Conservation (phyloP, 2,113 vertebrate genomes). For the Procavia capensis region DNA sequence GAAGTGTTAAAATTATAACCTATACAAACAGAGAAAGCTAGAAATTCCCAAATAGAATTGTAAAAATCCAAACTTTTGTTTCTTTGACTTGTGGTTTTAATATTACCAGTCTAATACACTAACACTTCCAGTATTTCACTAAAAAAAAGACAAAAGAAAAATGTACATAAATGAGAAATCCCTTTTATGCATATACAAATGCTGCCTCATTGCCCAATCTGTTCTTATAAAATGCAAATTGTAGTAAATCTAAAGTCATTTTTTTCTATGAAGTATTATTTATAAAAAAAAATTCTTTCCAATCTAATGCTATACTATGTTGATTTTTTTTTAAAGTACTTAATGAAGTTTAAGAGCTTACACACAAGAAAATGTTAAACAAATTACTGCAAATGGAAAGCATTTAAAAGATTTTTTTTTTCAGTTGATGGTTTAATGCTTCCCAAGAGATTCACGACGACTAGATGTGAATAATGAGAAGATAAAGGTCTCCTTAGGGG, state of each 20-base stretch:
- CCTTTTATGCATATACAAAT: background rate
- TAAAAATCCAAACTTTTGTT: slow-evolving; percentile 61
- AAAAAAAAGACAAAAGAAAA: slow-evolving; percentile 46
- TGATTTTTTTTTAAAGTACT: slow-evolving; percentile 8
- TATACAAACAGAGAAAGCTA: slow-evolving; percentile 43
- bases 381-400: slow-evolving; percentile 24
- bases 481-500: background rate
- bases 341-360: background rate
- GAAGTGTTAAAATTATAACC: slow-evolving; percentile 70
- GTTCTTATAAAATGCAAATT: slow-evolving; percentile 9
- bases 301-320: background rate
- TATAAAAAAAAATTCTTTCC: slow-evolving; percentile 9
- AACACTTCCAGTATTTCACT: background rate
- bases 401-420: slow-evolving; percentile 14
- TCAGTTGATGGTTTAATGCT: background rate
- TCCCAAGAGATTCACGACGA: slow-evolving; percentile 21
- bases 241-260: slow-evolving; percentile 30
- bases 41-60: slow-evolving; percentile 65
- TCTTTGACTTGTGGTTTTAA: slow-evolving; percentile 80
- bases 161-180: background rate
- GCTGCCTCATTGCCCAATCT: background rate
- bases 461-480: background rate
- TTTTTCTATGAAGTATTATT: background rate
- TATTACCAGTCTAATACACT: slow-evolving; percentile 11
- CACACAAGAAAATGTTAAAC: background rate